Base-by-base conservation (phyloP, 2,888 invertebrate species). In the Sinopyrophorus schimmeli region DNA sequence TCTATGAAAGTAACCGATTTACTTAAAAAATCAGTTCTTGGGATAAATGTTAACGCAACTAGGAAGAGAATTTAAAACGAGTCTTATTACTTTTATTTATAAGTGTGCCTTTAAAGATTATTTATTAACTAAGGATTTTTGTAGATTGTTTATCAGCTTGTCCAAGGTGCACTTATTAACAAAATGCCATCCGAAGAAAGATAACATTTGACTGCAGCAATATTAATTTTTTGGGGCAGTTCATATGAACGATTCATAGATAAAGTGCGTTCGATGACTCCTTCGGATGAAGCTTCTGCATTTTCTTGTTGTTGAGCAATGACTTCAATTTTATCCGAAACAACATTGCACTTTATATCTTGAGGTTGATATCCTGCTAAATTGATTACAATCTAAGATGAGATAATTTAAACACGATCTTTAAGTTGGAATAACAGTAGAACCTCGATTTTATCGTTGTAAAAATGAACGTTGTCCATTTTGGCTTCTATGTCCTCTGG, bases 171-270 rank as follows among this genome's bases (percentile, higher is more conserved):
- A 2, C 17, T 30, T 17, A 53, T 35, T 12, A 43, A 32, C 6
- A 53, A 16, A 18, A 53, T 23, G 5, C 53, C 47, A 30, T 53
- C 53, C 11, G 39, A 16, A n/a, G 47, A 53, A n/a, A 53, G 16
- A 18, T 15, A 42, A 15, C 53, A 53, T 6, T 10, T 10, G 7
- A 42, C 26, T 23, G 14, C 5, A 9, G 39, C 15, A n/a, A 42
- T 18, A 21, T 53, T 48, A 15, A 53, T 32, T 5, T n/a, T 21
- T 35, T 34, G 47, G 15, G 53, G 53, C 11, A 53, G 28, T 12
- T 39, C 26, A 27, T 53, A 53, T 15, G 20, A 35, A 5, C 51
- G 27, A 41, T 24, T 41, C 16, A 51, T 46, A 2, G 9, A 7
- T 6, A 18, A 31, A 3, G 31, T 28, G 4, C 39, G 23, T 14